Base-by-base conservation (phyloP, 2,888 invertebrate species). In the Bombylius major region DNA sequence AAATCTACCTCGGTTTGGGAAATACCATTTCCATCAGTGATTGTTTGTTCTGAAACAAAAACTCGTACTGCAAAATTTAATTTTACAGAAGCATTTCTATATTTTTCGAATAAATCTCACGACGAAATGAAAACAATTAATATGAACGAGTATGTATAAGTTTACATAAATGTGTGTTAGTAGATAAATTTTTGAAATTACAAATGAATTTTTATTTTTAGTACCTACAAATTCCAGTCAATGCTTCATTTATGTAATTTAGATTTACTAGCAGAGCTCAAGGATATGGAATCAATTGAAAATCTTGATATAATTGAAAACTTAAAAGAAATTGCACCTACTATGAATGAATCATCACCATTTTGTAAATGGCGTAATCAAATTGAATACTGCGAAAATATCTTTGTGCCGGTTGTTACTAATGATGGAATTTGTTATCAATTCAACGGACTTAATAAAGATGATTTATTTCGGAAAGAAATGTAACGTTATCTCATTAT, bases 341-440 rank as follows among this genome's bases (percentile, higher is more conserved):
- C 71, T 32, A 73, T 80, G 58, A 75, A 77, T 1, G 77, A 80
- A 57, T 76, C 80, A 4, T 77, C 82, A 62, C 72, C 76, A 55
- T 75, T 73, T 8, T 82, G 82, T 64, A 80, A 79, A 64, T 83
- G 82, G 80, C 78, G 81, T 59, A 73, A 76, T 47, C 67, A 71
- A 0, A 69, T 69, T 4, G 65, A 71, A 36, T 73, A 73, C 47
- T 86, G 86, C 63, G 68, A 76, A 0, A 73, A 79, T 11, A 69
- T 42, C 1, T 42, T 42, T 11, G 11, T 4, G 11, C 4, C 39
- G 8, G 78, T 82, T 53, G 62, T 85, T 50, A 85, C 85, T 0
- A 85, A 84, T 62, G 85, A 85, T 67, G 86, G 86, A 0, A 72
- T 82, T 7, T 86, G 86, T 64, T 85, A 81, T 60, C 82, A 83